A percentile compares a stretch with the other conserved stretches of the same genome.
These are phyloP conservation scores for Tetranychus truncatus DNA, from an alignment of 2,888 invertebrate species.

Conservation along the genomic window DNA sequence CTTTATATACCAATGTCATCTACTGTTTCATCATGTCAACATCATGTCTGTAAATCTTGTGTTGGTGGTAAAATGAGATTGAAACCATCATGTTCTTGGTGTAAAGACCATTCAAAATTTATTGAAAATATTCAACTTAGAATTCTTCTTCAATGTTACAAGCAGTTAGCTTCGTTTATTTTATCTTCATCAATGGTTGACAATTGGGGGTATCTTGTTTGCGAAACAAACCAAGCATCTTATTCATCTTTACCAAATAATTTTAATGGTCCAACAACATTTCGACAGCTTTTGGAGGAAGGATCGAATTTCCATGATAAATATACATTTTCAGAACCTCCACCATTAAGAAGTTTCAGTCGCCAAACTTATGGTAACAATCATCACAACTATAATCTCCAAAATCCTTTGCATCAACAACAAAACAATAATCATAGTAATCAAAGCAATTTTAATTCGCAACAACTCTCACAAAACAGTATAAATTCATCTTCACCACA, in stretches of 20 bases:
- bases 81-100: conserved; percentile 64
- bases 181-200: conserved; percentile 32
- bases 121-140: conserved; percentile 60
- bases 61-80: conserved; percentile 64
- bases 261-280: conserved; percentile 7
- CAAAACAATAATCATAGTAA: neutral
- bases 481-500: neutral
- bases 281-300: conserved; percentile 16
- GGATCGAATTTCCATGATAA: conserved; percentile 49
- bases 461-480: neutral
- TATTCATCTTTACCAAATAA: conserved; percentile 1
- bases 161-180: conserved; percentile 66
- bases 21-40: conserved; percentile 57
- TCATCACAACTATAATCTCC: neutral
- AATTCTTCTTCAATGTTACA: conserved; percentile 66
- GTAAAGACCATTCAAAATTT: conserved; percentile 63
- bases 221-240: conserved; percentile 7
- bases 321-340: conserved; percentile 30
- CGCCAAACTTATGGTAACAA: neutral
- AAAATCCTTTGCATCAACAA: neutral
- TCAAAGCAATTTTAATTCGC: neutral
- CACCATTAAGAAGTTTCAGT: conserved; percentile 2
- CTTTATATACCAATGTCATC: conserved; percentile 63
- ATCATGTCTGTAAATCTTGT: conserved; percentile 68
- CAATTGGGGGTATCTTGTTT: conserved; percentile 15